Base-by-base conservation (phyloP, 2,888 invertebrate species). In the Heteromurus nitidus region DNA sequence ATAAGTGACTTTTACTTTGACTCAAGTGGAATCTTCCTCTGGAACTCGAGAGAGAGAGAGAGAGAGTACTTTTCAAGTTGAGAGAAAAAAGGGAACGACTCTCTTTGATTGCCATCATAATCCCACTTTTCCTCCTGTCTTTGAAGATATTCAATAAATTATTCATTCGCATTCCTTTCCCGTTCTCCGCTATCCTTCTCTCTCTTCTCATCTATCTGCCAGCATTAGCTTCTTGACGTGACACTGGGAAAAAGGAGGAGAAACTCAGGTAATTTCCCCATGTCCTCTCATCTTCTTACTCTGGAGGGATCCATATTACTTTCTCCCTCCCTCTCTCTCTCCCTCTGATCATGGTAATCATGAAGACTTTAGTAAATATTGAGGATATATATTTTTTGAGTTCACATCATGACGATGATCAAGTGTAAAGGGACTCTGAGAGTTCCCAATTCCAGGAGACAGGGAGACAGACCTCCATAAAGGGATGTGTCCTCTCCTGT, bases 141-240 rank as follows among this genome's bases (percentile, higher is more conserved):
- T 47, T 47, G 11, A 3, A 47, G n/a, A 47, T 47, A 11, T 5
- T 5, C n/a, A 16, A 47, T 47, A 47, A 5, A 47, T 47, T 47
- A 47, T 47, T 47, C 47, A 47, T 47, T 47, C n/a, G 47, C n/a
- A n/a, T 47, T 47, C n/a, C 47, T 47, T n/a, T n/a, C n/a, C n/a
- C n/a, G n/a, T n/a, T n/a, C n/a, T n/a, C n/a, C n/a, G n/a, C n/a
- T n/a, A n/a, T n/a, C 47, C 47, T n/a, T 5, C 47, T 47, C 47
- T 16, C 36, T 36, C 36, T 36, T n/a, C n/a, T n/a, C n/a, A n/a
- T n/a, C n/a, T n/a, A n/a, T n/a, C n/a, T n/a, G n/a, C n/a, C n/a
- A n/a, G n/a, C n/a, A n/a, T n/a, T n/a, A n/a, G n/a, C n/a, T n/a
- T n/a, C n/a, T n/a, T n/a, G n/a, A n/a, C n/a, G n/a, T n/a, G n/a